Evolutionary conservation across 2,888 invertebrate species (phyloP), one percentile per base, ranked within the genome.

Genomic region (Cryptus viduatorius): DNA sequence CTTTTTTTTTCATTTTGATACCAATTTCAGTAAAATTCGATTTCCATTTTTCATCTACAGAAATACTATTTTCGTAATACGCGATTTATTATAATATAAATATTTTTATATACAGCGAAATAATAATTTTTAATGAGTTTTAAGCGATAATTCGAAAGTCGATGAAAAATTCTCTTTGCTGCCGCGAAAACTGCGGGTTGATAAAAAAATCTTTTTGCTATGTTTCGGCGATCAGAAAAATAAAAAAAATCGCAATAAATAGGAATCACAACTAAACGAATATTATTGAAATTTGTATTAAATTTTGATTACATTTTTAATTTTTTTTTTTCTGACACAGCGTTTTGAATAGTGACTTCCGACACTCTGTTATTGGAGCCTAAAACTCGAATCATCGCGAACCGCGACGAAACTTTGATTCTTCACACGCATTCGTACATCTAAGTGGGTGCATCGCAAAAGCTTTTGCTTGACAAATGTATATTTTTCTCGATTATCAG

Each of bases 21-120:
- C 44, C 44, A 53, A 48, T 37, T 69, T 94, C 95, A 93, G 94
- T 94, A 76, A 94, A 91, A 92, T 83, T 82, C 24, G 1, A 24
- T 24, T 92, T 90, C 89, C 90, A 50, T 50, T 50, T 92, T 92
- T 90, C 90, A 90, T 89, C 90, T 91, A 89, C 86, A 92, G 91
- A 92, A 92, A 92, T 92, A 92, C 92, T 91, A 81, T 88, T 89
- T 86, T 46, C 87, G 86, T 87, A 79, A 77, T 84, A 76, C 71
- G 64, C 72, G 14, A 75, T 83, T 76, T 79, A 24, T 79, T 81
- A 67, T 50, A 67, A 69, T 73, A 42, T 48, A 24, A 42, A 53
- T 64, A 46, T 29, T 44, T 44, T 5, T 46, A 56, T 46, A 59
- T 29, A 56, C 5, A 19, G 0, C 4, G 12, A 56, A 46, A 44